phyloP scores from a whole-genome alignment of 1,140 invertebrate genomes.

The Argopecten irradians region DNA sequence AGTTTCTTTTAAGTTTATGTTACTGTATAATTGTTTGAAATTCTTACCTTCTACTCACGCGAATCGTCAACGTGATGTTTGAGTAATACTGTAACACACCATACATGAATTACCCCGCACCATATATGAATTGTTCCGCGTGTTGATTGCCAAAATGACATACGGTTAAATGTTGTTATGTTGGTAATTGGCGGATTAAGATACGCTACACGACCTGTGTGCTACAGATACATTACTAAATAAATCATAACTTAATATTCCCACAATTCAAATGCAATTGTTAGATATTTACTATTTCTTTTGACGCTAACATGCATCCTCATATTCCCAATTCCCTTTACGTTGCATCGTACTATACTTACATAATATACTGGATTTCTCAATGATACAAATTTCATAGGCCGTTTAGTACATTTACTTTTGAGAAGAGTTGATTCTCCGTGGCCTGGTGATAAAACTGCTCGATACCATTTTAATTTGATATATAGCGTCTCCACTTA shows the following conservation, averaged over 20 bases:
- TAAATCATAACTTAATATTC: too few species aligned
- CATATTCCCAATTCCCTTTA: too few species aligned
- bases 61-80: not conserved
- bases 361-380: too few species aligned
- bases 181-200: not conserved
- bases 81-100: not conserved
- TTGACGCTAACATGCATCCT: too few species aligned
- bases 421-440: not conserved
- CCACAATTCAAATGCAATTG: too few species aligned
- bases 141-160: not conserved
- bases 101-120: not conserved
- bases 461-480: not conserved
- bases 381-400: not conserved
- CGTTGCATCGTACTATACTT: too few species aligned
- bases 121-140: not conserved
- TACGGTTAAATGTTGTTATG: not conserved
- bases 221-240: too few species aligned
- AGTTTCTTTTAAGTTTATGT: not conserved
- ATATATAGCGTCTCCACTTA: not conserved
- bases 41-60: not conserved
- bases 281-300: too few species aligned
- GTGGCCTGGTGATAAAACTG: not conserved
- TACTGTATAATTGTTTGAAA: not conserved
- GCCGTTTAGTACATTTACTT: not conserved
- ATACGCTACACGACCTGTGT: too few species aligned